Base-by-base conservation (phyloP, 2,888 invertebrate species). In the Diogma glabrata region DNA sequence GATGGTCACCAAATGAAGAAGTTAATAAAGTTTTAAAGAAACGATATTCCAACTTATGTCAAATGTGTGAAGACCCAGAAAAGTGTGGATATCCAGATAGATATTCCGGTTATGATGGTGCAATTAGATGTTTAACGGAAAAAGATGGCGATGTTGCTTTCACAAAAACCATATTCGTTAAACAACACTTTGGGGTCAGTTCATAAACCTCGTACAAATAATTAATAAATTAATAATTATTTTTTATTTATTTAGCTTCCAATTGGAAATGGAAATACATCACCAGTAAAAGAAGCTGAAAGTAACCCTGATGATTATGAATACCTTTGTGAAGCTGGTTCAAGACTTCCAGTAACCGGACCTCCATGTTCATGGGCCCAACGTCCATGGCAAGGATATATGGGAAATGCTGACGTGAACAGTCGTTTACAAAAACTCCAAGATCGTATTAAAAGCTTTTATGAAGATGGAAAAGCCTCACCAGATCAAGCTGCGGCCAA, bases 31-130 rank as follows among this genome's bases (percentile, higher is more conserved):
- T 76, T 60, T 76, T 87, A 64, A 85, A 87, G 71, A 72, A 77
- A 53, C 79, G 78, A 58, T 89, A 88, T 68, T 74, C 78, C n/a
- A 84, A 84, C 60, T 71, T 90, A 56, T 90, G 90, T 61, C 76
- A 80, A 1, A 71, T 87, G 38, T 90, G 90, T 63, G 83, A 86
- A 62, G 76, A 85, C 57, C 87, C 88, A 0, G 75, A 76, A 7
- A 73, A 76, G 59, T 89, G 89, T 61, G 79, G 87, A 65, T 86
- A 86, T 57, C 87, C 88, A 1, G 93, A 93, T 65, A 79, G 78
- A 49, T 89, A 76, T 68, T 87, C 89, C 16, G 91, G 92, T 2
- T 90, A 91, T 64, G 85, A 87, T 55, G 93, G 93, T 0, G 88
- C 91, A 0, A 72, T 92, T 45, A 73, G 82, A 22, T 93, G 93